Percentiles rank a stretch among this genome's conserved stretches.
Evolutionary conservation across 2,888 invertebrate genomes (phyloP).

Genomic region (Acleris literana): DNA sequence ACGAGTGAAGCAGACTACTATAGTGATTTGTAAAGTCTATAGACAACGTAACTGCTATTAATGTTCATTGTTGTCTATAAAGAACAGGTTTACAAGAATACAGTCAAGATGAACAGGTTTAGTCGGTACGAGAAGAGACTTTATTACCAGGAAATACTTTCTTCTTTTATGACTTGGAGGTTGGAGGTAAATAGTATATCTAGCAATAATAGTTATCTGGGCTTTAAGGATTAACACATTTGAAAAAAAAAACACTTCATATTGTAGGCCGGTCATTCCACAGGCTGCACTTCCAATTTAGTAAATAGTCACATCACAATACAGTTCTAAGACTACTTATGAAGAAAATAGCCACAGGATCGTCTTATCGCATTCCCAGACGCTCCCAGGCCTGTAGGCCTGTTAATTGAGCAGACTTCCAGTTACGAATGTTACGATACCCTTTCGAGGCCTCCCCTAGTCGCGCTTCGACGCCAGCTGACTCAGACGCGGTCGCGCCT

Average conservation of each 20-base stretch:
- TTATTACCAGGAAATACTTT: neutral
- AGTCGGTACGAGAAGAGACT: too few species aligned
- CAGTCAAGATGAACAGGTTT: neutral
- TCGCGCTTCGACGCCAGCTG: conserved; percentile 71
- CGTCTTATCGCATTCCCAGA: conserved; percentile 7
- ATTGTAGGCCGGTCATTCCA: too few species aligned
- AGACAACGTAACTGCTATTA: neutral
- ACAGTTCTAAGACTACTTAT: too few species aligned
- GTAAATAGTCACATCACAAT: too few species aligned
- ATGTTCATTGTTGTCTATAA: neutral
- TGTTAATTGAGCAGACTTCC: conserved; percentile 17
- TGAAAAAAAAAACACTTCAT: too few species aligned
- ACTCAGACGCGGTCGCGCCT: conserved; percentile 67
- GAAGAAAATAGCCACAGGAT: neutral
- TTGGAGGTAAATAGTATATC: neutral
- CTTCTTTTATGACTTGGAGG: neutral
- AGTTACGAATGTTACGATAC: conserved; percentile 51
- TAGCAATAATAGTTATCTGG: too few species aligned
- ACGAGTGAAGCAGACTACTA: conserved; percentile 36
- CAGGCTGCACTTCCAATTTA: too few species aligned
- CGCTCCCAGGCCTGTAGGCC: conserved; percentile 1
- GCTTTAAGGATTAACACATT: too few species aligned
- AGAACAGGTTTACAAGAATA: neutral
- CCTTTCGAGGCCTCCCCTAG: conserved; percentile 69
- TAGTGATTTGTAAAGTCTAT: conserved; percentile 21